Percentiles rank a stretch among this genome's conserved stretches.
Conservation (phyloP, 2,113 vertebrate genomes). For the Vicugna pacos region DNA sequence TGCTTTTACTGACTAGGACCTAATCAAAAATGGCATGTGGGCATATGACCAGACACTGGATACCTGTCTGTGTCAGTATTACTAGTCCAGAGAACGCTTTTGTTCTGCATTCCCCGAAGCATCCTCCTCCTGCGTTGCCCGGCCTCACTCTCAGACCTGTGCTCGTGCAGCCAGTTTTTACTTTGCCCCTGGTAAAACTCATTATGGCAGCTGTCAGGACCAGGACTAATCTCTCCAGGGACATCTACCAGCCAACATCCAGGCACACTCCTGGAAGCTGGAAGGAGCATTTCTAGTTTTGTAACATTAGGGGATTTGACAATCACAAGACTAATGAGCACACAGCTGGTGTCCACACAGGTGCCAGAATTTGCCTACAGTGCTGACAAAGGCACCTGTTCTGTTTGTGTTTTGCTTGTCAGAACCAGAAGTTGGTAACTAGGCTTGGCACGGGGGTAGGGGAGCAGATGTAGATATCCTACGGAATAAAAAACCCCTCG, state of each 20-base stretch:
- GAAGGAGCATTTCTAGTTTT: not conserved
- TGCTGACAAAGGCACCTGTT: not conserved
- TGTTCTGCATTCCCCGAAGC: no score
- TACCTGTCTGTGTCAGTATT: not conserved
- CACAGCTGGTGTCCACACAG: not conserved
- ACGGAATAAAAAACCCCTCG: not conserved
- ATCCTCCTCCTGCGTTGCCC: not conserved
- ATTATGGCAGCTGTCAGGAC: not conserved
- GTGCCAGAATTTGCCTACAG: conserved; percentile 20
- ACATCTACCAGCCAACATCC: not conserved
- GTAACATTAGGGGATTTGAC: not conserved
- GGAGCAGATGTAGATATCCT: not conserved
- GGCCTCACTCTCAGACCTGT: rapidly evolving
- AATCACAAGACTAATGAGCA: conserved; percentile 27
- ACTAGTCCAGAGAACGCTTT: not conserved
- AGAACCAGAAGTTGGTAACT: not conserved
- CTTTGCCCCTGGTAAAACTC: not conserved
- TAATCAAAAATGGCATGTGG: not conserved
- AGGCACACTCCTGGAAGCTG: not conserved
- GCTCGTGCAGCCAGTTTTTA: not conserved
- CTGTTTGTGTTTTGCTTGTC: not conserved
- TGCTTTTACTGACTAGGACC: not conserved
- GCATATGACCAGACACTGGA: not conserved
- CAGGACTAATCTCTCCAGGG: not conserved
- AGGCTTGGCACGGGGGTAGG: not conserved